Evolutionary conservation across 1,140 invertebrate genomes (phyloP).

Genomic region (Schlechtendalia chinensis): DNA sequence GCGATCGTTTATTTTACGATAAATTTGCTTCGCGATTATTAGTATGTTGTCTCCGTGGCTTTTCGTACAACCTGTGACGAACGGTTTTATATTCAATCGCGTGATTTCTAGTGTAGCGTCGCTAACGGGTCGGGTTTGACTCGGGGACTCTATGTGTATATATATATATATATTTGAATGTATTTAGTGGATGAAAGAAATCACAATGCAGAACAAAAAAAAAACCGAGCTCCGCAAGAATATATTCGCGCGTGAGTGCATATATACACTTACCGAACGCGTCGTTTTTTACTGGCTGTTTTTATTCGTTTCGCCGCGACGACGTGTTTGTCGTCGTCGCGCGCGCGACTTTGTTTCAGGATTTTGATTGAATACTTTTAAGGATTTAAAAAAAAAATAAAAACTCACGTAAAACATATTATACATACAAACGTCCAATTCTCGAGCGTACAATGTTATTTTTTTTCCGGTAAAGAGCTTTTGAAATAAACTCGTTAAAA

Average conservation of each 20-base stretch:
- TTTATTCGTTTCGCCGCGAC: not conserved
- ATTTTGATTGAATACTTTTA: conserved; percentile 43
- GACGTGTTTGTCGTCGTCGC: conserved; percentile 15
- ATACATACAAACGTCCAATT: conserved; percentile 28
- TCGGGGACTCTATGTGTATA: no score
- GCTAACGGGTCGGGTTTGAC: no score
- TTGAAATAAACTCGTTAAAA: conserved; percentile 44
- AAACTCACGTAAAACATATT: conserved; percentile 9
- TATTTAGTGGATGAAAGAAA: not conserved
- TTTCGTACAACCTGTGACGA: no score
- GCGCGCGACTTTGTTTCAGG: conserved; percentile 11
- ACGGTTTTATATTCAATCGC: no score
- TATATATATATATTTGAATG: no score
- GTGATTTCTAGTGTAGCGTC: no score
- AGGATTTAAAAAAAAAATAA: not conserved
- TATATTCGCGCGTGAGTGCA: not conserved
- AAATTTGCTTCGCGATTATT: no score
- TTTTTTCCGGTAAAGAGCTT: conserved; percentile 34
- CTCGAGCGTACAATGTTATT: not conserved
- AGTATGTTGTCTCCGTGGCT: no score
- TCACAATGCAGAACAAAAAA: not conserved
- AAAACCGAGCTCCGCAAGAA: not conserved
- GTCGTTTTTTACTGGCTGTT: conserved; percentile 4
- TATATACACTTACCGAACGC: not conserved
- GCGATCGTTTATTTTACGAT: no score